Conservation (phyloP, 1,140 invertebrate genomes). For the Lysiphlebus fabarum region DNA sequence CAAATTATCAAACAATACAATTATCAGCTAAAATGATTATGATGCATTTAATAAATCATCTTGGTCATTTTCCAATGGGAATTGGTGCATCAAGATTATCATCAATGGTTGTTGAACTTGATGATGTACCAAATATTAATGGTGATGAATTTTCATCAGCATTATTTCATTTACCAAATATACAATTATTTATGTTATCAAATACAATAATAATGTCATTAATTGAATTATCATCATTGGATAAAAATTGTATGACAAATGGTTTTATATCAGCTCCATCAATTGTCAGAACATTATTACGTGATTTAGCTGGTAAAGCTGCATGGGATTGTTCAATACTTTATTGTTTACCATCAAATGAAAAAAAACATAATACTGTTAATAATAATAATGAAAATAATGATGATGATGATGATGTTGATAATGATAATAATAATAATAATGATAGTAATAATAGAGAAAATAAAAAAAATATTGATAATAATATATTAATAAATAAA, state of each 20-base stretch:
- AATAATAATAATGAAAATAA: too few relatives aligned
- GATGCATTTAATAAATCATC: constrained; percentile 79
- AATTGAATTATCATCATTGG: constrained; percentile 85
- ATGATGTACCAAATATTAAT: constrained; percentile 77
- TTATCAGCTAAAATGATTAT: constrained; percentile 69
- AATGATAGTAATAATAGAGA: too few relatives aligned
- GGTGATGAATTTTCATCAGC: constrained; percentile 73
- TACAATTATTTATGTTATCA: constrained; percentile 85
- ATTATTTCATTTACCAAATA: constrained; percentile 83
- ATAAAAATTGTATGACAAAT: constrained; percentile 77
- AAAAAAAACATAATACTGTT: too few relatives aligned
- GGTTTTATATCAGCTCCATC: constrained; percentile 64
- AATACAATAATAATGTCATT: constrained; percentile 82
- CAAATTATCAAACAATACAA: constrained; percentile 56
- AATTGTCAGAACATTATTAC: constrained; percentile 78
- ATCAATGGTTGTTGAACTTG: constrained; percentile 86
- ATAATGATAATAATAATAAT: constrained; percentile 40
- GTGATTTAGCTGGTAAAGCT: constrained; percentile 94
- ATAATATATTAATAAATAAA: constrained; percentile 24
- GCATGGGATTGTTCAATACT: constrained; percentile 94
- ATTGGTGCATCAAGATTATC: constrained; percentile 80
- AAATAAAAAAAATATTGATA: constrained; percentile 29
- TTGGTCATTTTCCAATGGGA: constrained; percentile 86
- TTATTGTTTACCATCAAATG: constrained; percentile 63
- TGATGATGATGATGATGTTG: background rate